These are phyloP conservation scores for Cisticola juncidis DNA, from an alignment of 2,113 vertebrate species.

Conservation along the genomic window DNA sequence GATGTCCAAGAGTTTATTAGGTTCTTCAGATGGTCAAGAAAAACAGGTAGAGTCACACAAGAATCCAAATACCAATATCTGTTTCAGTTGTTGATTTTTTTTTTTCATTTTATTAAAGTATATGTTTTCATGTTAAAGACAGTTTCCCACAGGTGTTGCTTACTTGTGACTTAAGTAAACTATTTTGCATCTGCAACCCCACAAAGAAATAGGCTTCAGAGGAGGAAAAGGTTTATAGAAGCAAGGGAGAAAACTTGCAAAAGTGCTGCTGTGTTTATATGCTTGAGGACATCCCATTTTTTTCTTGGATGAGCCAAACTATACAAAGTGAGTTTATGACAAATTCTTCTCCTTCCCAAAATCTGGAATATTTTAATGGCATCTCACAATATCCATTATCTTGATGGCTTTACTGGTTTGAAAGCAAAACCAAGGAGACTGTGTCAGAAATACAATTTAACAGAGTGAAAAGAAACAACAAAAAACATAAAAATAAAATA, in stretches of 20 bases:
- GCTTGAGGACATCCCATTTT: neutral
- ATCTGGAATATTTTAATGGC: neutral
- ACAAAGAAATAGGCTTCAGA: neutral
- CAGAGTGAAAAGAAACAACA: too few relatives aligned
- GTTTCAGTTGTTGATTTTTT: neutral
- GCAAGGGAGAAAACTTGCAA: neutral
- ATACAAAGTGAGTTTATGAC: neutral
- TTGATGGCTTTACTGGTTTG: neutral
- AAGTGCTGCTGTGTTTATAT: neutral
- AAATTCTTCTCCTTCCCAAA: neutral
- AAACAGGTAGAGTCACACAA: neutral
- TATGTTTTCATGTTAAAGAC: neutral
- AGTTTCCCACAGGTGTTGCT: neutral
- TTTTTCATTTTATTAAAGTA: neutral
- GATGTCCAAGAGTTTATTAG: neutral
- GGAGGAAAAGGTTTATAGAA: neutral
- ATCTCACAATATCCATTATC: neutral
- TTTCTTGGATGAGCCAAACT: neutral
- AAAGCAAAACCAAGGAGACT: too few relatives aligned
- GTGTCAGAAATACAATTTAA: too few relatives aligned
- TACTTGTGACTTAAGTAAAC: neutral
- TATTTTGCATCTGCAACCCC: neutral
- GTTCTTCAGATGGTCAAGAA: neutral
- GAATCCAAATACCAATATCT: neutral
- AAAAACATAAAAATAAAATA: too few relatives aligned